phyloP scores from a whole-genome alignment of 2,797 vertebrate genomes.

The Lithobates pipiens region DNA sequence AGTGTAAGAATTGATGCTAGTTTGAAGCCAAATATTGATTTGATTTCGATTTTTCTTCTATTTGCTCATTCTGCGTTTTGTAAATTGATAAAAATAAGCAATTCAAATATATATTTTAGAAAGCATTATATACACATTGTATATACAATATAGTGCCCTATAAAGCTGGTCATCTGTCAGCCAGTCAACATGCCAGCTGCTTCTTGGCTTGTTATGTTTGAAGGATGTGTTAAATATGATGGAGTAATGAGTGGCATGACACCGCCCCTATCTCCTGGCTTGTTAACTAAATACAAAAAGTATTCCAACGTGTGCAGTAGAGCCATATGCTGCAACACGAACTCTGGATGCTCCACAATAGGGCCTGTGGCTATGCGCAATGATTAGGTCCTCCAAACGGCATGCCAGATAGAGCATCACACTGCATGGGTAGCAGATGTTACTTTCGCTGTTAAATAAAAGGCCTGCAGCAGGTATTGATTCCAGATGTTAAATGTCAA shows the following conservation, averaged over 20 bases:
- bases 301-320: constrained; percentile 19
- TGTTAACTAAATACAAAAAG: constrained; percentile 2
- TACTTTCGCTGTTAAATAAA: constrained; percentile 46
- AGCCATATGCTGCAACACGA: constrained; percentile 41
- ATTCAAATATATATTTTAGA: too few species aligned
- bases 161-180: too few species aligned
- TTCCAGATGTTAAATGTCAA: constrained; percentile 64
- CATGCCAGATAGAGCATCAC: neutral
- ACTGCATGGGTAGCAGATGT: constrained; percentile 43
- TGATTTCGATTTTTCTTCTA: too few species aligned
- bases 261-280: neutral
- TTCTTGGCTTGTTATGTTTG: neutral
- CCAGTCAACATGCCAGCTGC: neutral
- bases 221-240: constrained; percentile 17
- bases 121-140: too few species aligned
- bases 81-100: too few species aligned
- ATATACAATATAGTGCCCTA: too few species aligned
- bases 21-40: too few species aligned
- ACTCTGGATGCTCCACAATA: constrained; percentile 33
- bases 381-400: too few species aligned
- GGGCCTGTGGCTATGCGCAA: too few species aligned
- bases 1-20: too few species aligned
- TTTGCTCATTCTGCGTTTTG: too few species aligned
- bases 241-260: neutral
- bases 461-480: constrained; percentile 54